Percentiles rank a stretch among this genome's conserved stretches.
phyloP scores from a whole-genome alignment of 2,113 vertebrate genomes.

The Clinocottus analis region DNA sequence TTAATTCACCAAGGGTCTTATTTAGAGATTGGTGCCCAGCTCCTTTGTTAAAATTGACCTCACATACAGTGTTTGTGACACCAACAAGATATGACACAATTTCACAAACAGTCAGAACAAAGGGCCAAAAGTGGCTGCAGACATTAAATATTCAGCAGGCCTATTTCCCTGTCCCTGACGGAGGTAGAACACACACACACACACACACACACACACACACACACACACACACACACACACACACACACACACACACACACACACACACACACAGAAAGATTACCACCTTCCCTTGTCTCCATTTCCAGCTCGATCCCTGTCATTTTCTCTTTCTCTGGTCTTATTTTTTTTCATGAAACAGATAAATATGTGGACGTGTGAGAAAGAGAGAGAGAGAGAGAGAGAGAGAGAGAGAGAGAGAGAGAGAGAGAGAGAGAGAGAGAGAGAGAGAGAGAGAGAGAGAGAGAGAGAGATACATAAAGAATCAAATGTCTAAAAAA shows the following conservation, averaged over 20 bases:
- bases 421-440: slow-evolving; percentile 1
- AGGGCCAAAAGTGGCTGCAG: slow-evolving; percentile 35
- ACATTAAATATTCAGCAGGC: slow-evolving; percentile 60
- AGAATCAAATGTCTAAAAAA: slow-evolving; percentile 63
- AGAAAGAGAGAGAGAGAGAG: slow-evolving; percentile 3
- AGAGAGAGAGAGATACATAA: not conserved
- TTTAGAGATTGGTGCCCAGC: not conserved
- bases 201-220: slow-evolving; percentile 16
- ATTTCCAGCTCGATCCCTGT: slow-evolving; percentile 61
- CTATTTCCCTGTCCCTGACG: slow-evolving; percentile 51
- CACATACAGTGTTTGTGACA: not conserved
- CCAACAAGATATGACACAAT: slow-evolving; percentile 10
- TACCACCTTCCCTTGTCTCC: slow-evolving; percentile 61
- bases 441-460: not conserved
- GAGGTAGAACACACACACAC: slow-evolving; percentile 21
- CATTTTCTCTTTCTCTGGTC: slow-evolving; percentile 52
- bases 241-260: not conserved
- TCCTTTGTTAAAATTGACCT: not conserved
- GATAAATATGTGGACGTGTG: slow-evolving; percentile 58
- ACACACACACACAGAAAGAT: slow-evolving; percentile 38
- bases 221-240: slow-evolving; percentile 7
- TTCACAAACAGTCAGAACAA: slow-evolving; percentile 11
- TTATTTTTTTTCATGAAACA: slow-evolving; percentile 75
- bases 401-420: not conserved
- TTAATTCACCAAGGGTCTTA: not conserved